A percentile compares a stretch with the other conserved stretches of the same genome.
Conservation (phyloP, 1,140 invertebrate genomes). For the Drosophila mayri region DNA sequence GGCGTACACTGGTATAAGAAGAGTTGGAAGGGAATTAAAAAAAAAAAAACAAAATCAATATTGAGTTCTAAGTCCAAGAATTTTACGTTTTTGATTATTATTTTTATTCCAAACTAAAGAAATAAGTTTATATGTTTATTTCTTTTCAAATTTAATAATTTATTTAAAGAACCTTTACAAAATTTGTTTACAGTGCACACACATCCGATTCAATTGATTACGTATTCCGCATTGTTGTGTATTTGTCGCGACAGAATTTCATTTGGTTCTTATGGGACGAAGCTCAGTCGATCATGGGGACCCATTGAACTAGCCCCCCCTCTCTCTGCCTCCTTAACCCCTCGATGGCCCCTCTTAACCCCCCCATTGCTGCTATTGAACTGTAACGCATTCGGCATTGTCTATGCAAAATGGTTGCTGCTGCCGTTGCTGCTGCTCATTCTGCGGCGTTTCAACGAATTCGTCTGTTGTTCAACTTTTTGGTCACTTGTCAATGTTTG, state of each 20-base stretch:
- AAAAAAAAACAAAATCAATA: background rate
- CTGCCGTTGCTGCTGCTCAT: conserved; percentile 34
- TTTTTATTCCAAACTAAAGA: too few relatives aligned
- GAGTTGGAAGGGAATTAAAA: background rate
- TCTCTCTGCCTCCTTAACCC: background rate
- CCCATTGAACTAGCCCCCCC: conserved; percentile 44
- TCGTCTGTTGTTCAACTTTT: conserved; percentile 61
- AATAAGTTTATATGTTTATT: too few relatives aligned
- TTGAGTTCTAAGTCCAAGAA: too few relatives aligned
- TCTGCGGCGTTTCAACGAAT: conserved; percentile 53
- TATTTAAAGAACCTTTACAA: too few relatives aligned
- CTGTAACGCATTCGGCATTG: conserved; percentile 76
- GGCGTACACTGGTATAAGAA: background rate
- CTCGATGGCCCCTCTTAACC: conserved; percentile 4
- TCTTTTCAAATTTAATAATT: background rate
- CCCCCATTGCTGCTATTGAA: conserved; percentile 57
- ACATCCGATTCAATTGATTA: conserved; percentile 74
- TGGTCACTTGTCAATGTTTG: conserved; percentile 60
- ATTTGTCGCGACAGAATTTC: conserved; percentile 82
- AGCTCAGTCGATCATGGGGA: conserved; percentile 57
- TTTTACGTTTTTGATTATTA: too few relatives aligned
- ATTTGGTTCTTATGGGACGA: conserved; percentile 75
- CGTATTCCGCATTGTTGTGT: conserved; percentile 74
- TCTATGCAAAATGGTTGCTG: conserved; percentile 66
- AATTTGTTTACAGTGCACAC: conserved; percentile 2